Conservation (phyloP, 2,113 vertebrate species). For the Clinocottus analis region DNA sequence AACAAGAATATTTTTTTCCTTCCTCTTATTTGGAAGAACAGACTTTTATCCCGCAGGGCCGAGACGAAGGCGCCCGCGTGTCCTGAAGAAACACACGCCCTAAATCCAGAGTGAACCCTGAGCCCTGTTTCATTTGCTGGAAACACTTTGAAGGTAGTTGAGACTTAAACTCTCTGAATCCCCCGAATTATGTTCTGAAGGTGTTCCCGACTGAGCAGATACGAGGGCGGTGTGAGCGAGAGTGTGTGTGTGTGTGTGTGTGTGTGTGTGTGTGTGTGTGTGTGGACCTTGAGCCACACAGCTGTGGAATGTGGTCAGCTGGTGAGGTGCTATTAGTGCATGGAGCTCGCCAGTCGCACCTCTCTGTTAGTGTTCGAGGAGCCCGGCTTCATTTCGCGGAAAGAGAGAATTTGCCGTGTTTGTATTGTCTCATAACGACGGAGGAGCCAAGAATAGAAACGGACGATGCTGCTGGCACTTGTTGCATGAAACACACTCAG, state of each 20-base stretch:
- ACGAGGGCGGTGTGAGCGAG: constrained; percentile 26
- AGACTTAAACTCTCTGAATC: constrained; percentile 45
- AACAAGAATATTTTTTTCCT: background rate
- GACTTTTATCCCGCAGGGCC: constrained; percentile 18
- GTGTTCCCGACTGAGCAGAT: constrained; percentile 40
- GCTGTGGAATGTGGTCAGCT: constrained; percentile 78
- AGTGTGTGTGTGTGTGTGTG: constrained; percentile 33
- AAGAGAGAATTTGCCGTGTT: constrained; percentile 14
- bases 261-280: constrained; percentile 44
- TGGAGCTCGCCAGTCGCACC: constrained; percentile 58
- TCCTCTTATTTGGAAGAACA: constrained; percentile 17
- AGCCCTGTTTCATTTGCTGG: constrained; percentile 15
- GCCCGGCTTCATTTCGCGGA: constrained; percentile 1
- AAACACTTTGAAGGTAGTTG: constrained; percentile 52
- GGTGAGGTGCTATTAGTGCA: constrained; percentile 72
- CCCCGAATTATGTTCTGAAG: constrained; percentile 41
- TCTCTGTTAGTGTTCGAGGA: constrained; percentile 42
- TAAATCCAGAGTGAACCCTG: constrained; percentile 38
- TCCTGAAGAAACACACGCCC: background rate
- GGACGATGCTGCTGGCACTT: background rate
- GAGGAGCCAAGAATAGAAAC: background rate
- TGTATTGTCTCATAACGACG: constrained; percentile 9
- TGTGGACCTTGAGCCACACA: constrained; percentile 64
- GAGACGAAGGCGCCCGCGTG: background rate
- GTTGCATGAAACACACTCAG: background rate